Base-by-base conservation (phyloP, 1,140 invertebrate species). In the Zaprionus ghesquierei region DNA sequence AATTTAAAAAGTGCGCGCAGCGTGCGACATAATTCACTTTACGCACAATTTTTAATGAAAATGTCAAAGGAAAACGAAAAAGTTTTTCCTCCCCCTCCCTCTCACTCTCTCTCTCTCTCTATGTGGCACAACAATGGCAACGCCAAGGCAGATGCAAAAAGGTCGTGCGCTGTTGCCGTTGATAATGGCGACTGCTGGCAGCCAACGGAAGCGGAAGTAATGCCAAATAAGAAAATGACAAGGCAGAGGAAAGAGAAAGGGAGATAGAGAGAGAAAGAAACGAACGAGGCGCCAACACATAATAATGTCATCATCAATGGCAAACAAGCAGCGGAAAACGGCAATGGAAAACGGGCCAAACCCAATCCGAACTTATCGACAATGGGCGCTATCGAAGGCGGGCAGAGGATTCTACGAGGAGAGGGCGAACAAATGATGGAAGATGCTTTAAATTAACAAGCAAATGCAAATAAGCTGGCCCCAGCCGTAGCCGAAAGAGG, bases 381-480 rank as follows among this genome's bases (percentile, higher is more conserved):
- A 82, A 82, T 70, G 64, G 64, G 59, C 35, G 27, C 70, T 81
- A 77, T 65, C 69, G 63, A 54, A 41, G 75, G 15, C 12, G n/a
- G 44, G 9, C 1, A 20, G 22, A n/a, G 29, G 18, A 22, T 0
- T n/a, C n/a, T n/a, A n/a, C n/a, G n/a, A n/a, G n/a, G 15, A 5
- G 20, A 12, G 27, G 13, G 23, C 13, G 35, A 79, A 89, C 84
- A 87, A 87, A 87, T 89, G 81, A 90, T 79, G 71, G 72, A 89
- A 90, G 87, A 90, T 90, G 82, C 81, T 84, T 79, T 74, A 90
- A 90, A 90, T 90, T 87, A 89, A 89, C 79, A 90, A 81, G 68
- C 68, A 85, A 78, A 80, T 80, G 78, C 78, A 81, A 80, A 84
- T 80, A 80, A 80, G 80, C 71, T 29, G n/a, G n/a, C n/a, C n/a